Evolutionary conservation across 2,797 vertebrate species (phyloP), one percentile per base, ranked within the genome.

Genomic region (Austrolebias charrua): DNA sequence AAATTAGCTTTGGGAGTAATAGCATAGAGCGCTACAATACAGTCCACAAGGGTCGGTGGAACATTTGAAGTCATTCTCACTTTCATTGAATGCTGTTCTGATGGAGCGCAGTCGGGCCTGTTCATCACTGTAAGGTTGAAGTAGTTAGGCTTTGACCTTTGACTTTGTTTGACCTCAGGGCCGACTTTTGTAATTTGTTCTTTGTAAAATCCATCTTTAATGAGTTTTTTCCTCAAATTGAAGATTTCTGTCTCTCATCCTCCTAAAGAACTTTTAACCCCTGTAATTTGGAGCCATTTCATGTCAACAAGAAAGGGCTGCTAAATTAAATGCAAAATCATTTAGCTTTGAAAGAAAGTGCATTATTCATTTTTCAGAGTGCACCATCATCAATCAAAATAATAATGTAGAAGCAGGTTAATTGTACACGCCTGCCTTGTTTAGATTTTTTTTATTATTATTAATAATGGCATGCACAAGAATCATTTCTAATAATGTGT

Each of bases 301-400:
- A 75, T 81, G 77, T 83, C 72, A 72, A 55, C 57, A 45, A 73
- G 52, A 63, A 61, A 76, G 45, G 4, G 28, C 62, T 2, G 1
- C 64, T 35, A 35, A 55, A 82, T 77, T 60, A 74, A 84, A 80
- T 69, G 55, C 76, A 75, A 70, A 60, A 48, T 48, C 81, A 65
- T 72, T 60, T 65, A 48, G 65, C 60, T 75, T 75, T 79, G 61
- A 65, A 52, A 62, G 67, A 76, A 81, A 79, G 71, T 51, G 74
- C 61, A 71, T 82, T 29, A 57, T 86, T 71, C 71, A 82, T 84
- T 84, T 86, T 55, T 60, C 43, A 45, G 69, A 66, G 59, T 69
- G 60, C 75, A 76, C 89, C 69, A 84, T 83, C 74, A 86, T 88
- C 88, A 89, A 90, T 92, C 81, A 82, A 69, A 38, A 50, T 79